These are phyloP conservation scores for Miniopterus natalensis DNA, from an alignment of 2,113 vertebrate genomes.

Conservation along the genomic window DNA sequence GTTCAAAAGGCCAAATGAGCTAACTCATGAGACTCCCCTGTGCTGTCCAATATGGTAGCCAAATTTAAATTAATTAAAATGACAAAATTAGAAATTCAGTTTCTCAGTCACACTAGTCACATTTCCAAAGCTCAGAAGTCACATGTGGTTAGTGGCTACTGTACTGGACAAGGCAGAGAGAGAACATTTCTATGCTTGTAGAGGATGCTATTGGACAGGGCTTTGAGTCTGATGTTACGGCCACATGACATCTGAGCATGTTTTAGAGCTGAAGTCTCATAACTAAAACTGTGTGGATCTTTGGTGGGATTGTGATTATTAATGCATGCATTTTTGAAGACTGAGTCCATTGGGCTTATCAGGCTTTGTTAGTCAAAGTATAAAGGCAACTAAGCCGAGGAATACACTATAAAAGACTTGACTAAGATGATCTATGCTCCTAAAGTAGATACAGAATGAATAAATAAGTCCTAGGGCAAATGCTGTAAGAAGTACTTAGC, in stretches of 20 bases:
- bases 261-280: not conserved
- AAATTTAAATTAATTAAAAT: slow-evolving; percentile 40
- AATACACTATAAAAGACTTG: not conserved
- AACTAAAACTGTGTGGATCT: not conserved
- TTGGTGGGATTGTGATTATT: not conserved
- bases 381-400: not conserved
- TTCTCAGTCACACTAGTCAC: not conserved
- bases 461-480: not conserved
- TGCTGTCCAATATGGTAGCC: not conserved
- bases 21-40: not conserved
- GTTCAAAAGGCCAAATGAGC: not conserved
- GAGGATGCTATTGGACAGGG: not conserved
- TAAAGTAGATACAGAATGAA: slow-evolving; percentile 2
- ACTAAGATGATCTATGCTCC: not conserved
- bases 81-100: not conserved
- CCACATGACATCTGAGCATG: not conserved
- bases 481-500: not conserved
- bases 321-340: not conserved
- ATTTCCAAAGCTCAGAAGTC: not conserved
- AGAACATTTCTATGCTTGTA: not conserved
- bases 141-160: not conserved
- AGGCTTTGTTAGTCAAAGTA: not conserved
- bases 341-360: not conserved
- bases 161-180: not conserved
- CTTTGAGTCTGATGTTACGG: not conserved